Conservation (phyloP, 2,888 invertebrate genomes). For the Lissocephala sabroskyi region DNA sequence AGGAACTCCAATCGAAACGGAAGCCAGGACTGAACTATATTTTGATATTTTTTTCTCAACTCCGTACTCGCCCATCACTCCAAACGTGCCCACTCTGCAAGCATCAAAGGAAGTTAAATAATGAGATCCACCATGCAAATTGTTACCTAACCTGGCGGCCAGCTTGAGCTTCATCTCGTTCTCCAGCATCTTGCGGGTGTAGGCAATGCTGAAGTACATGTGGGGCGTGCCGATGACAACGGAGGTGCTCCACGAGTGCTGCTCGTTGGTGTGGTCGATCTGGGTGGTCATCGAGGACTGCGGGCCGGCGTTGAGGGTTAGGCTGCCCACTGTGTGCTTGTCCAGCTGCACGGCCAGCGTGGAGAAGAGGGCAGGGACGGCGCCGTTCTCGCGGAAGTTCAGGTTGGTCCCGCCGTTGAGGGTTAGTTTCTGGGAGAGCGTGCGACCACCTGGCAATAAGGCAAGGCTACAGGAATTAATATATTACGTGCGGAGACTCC, state of each 20-base stretch:
- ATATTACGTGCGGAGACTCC: background rate
- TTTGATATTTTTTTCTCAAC: slow-evolving; percentile 94
- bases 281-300: slow-evolving; percentile 86
- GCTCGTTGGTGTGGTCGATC: slow-evolving; percentile 84
- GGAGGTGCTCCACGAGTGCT: slow-evolving; percentile 79
- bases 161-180: slow-evolving; percentile 85
- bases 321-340: slow-evolving; percentile 88
- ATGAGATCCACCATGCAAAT: background rate
- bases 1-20: slow-evolving; percentile 88
- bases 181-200: slow-evolving; percentile 86
- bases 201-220: slow-evolving; percentile 82
- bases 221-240: slow-evolving; percentile 88
- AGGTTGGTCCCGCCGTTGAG: slow-evolving; percentile 82
- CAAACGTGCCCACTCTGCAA: slow-evolving; percentile 88
- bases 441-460: slow-evolving; percentile 51
- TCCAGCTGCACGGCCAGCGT: slow-evolving; percentile 90
- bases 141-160: slow-evolving; percentile 84
- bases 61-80: slow-evolving; percentile 90
- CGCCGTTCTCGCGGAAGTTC: slow-evolving; percentile 84
- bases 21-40: slow-evolving; percentile 89
- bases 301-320: slow-evolving; percentile 84
- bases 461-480: slow-evolving; percentile 14
- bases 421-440: slow-evolving; percentile 45
- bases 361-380: slow-evolving; percentile 83
- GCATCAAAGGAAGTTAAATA: background rate